phyloP scores from a whole-genome alignment of 2,888 invertebrate species.

The Proisotoma minuta region DNA sequence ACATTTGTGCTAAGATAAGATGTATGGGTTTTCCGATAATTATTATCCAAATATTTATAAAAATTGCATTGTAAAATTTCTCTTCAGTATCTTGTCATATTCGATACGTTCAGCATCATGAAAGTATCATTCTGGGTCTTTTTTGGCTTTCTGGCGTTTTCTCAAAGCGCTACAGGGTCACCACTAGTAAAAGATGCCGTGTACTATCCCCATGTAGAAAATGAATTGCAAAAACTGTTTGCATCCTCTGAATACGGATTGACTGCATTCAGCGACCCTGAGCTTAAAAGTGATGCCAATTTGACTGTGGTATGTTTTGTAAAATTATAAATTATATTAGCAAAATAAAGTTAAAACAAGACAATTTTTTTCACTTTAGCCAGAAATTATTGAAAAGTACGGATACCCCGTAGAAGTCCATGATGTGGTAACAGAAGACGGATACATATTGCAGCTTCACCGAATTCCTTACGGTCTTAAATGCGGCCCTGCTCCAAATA shows the following conservation, averaged over 20 bases:
- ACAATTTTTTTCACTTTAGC: slow-evolving; percentile 5
- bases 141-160: too few species aligned
- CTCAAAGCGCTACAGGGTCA: too few species aligned
- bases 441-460: slow-evolving; percentile 27
- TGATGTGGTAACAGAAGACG: slow-evolving; percentile 22
- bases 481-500: slow-evolving; percentile 20
- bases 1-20: too few species aligned
- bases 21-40: too few species aligned
- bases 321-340: not conserved
- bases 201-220: too few species aligned
- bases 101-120: too few species aligned
- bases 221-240: not conserved
- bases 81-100: too few species aligned
- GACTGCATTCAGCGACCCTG: not conserved
- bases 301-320: slow-evolving; percentile 17
- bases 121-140: too few species aligned
- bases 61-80: too few species aligned
- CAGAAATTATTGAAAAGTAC: slow-evolving; percentile 20
- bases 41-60: too few species aligned
- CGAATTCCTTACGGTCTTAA: slow-evolving; percentile 34
- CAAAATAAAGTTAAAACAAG: not conserved
- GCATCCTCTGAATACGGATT: not conserved
- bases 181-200: too few species aligned
- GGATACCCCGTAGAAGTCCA: slow-evolving; percentile 26
- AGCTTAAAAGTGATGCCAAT: slow-evolving; percentile 4